Conservation (phyloP, 2,113 vertebrate species). For the Alectura lathami region DNA sequence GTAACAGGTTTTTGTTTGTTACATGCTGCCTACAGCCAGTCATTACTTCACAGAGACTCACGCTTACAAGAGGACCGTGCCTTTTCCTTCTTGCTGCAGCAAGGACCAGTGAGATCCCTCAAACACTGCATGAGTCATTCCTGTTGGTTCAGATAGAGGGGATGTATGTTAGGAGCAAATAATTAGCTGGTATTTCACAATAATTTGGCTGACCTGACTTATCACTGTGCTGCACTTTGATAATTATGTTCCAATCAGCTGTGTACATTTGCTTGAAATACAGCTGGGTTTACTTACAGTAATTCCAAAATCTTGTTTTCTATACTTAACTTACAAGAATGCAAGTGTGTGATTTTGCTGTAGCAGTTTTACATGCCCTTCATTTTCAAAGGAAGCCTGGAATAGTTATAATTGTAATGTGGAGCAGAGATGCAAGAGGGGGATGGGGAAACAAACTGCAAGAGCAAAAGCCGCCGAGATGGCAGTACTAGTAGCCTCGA, state of each 20-base stretch:
- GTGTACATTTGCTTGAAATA: not conserved
- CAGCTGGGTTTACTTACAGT: not conserved
- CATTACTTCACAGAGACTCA: not conserved
- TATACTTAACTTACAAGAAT: not conserved
- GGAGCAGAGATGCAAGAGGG: not conserved
- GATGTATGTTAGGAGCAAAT: not conserved
- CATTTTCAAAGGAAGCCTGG: not conserved
- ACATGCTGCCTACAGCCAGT: not conserved
- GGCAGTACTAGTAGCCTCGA: not conserved
- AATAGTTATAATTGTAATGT: not conserved
- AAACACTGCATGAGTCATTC: not conserved
- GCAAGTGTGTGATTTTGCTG: not conserved
- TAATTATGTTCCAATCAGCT: not conserved
- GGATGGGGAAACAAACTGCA: not conserved
- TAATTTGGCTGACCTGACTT: not conserved
- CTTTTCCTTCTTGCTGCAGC: not conserved
- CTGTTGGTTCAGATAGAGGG: not conserved
- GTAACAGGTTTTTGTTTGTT: not conserved
- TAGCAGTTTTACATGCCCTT: not conserved
- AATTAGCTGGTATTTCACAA: not conserved
- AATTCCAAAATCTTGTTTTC: conserved; percentile 1
- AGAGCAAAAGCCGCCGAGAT: not conserved
- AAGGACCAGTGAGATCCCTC: not conserved
- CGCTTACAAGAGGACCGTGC: not conserved
- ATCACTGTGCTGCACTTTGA: not conserved